Evolutionary conservation across 2,797 vertebrate species (phyloP).

Genomic region (Etheostoma perlongum): DNA sequence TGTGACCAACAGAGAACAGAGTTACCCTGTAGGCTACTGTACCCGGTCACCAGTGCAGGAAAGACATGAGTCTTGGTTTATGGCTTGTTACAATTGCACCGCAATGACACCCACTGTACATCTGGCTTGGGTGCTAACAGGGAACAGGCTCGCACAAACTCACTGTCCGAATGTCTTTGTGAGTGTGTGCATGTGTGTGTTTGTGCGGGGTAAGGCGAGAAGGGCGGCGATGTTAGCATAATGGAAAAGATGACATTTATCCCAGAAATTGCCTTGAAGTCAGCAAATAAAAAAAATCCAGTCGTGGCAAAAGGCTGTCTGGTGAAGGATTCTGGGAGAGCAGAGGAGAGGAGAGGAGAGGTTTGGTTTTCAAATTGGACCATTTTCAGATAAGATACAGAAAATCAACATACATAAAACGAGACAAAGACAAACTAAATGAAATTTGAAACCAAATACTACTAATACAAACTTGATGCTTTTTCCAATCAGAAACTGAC

Average conservation of each 20-base stretch:
- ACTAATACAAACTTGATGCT: no score
- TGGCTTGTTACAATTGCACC: slow-evolving; percentile 55
- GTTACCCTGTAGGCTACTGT: neutral
- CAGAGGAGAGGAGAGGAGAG: slow-evolving; percentile 10
- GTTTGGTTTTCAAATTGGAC: neutral
- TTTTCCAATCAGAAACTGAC: no score
- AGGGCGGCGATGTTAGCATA: slow-evolving; percentile 46
- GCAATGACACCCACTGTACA: slow-evolving; percentile 54
- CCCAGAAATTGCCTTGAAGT: slow-evolving; percentile 55
- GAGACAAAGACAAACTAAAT: no score
- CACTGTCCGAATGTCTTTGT: slow-evolving; percentile 14
- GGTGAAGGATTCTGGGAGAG: slow-evolving; percentile 20
- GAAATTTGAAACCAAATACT: no score
- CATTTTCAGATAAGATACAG: no score
- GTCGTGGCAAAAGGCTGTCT: slow-evolving; percentile 24
- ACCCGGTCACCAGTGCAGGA: slow-evolving; percentile 1
- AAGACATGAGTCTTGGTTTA: slow-evolving; percentile 35
- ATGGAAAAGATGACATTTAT: slow-evolving; percentile 70
- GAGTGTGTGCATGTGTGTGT: slow-evolving; percentile 1
- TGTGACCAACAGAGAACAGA: slow-evolving; percentile 31
- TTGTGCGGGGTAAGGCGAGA: slow-evolving; percentile 29
- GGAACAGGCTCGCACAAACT: slow-evolving; percentile 40
- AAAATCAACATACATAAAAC: no score
- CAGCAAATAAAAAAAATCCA: slow-evolving; percentile 58
- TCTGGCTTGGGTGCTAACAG: slow-evolving; percentile 58